A percentile compares a stretch with the other conserved stretches of the same genome.
phyloP scores from a whole-genome alignment of 2,888 invertebrate genomes.

The Tridacna crocea region DNA sequence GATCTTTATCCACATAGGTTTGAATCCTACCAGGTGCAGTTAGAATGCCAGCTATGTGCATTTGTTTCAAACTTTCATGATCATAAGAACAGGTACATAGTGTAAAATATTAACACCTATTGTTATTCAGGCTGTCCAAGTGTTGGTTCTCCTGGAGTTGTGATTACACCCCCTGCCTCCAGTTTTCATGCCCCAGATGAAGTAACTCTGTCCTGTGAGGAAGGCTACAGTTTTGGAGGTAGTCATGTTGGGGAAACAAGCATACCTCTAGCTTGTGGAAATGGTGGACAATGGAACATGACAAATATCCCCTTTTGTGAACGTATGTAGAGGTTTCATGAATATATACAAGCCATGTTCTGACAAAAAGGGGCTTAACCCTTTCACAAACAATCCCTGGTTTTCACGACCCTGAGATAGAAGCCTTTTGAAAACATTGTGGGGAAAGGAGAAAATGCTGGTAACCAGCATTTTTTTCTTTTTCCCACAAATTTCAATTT shows the following conservation, averaged over 20 bases:
- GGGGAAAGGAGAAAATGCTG: background rate
- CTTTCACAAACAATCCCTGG: too few species aligned
- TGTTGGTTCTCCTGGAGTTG: conserved; percentile 46
- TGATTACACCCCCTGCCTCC: conserved; percentile 38
- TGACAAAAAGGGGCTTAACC: too few species aligned
- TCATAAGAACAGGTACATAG: too few species aligned
- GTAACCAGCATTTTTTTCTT: background rate
- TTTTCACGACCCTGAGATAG: too few species aligned
- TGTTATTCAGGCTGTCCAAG: conserved; percentile 63
- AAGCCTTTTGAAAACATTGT: background rate
- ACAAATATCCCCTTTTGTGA: conserved; percentile 63
- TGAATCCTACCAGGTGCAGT: too few species aligned
- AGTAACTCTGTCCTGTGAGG: conserved; percentile 63
- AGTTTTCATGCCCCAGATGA: conserved; percentile 51
- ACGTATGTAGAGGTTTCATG: conserved; percentile 56
- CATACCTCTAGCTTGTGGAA: conserved; percentile 63
- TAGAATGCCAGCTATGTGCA: too few species aligned
- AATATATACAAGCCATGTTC: too few species aligned
- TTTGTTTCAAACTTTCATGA: too few species aligned
- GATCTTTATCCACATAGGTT: too few species aligned
- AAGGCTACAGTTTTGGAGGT: conserved; percentile 65
- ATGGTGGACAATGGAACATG: conserved; percentile 66
- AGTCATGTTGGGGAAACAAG: conserved; percentile 50
- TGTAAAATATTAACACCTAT: background rate
- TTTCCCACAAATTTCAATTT: too few species aligned